These are phyloP conservation scores for Calephelis nemesis DNA, from an alignment of 1,140 invertebrate genomes.

Conservation along the genomic window DNA sequence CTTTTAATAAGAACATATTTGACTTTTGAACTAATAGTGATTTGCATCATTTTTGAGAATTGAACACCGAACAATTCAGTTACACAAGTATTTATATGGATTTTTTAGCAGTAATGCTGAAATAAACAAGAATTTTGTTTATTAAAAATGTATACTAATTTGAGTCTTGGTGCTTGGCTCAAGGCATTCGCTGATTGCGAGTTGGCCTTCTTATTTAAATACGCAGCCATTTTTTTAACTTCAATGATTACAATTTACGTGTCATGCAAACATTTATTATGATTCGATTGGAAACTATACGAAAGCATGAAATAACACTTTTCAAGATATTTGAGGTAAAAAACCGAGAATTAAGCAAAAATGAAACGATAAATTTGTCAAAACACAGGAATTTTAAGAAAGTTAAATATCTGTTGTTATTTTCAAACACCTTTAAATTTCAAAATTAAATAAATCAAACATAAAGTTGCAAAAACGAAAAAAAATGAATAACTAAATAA, in stretches of 20 bases:
- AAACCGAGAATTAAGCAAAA: too few relatives aligned
- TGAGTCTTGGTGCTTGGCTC: slow-evolving; percentile 8
- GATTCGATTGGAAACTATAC: background rate
- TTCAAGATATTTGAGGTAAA: too few relatives aligned
- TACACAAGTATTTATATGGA: too few relatives aligned
- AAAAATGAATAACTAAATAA: background rate
- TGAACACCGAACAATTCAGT: too few relatives aligned
- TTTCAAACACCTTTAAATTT: too few relatives aligned
- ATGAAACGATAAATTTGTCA: too few relatives aligned
- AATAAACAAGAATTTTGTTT: background rate
- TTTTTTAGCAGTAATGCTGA: too few relatives aligned
- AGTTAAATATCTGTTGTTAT: too few relatives aligned
- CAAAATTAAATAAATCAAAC: background rate
- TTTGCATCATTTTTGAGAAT: too few relatives aligned
- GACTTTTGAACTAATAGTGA: too few relatives aligned
- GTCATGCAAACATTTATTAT: slow-evolving; percentile 17
- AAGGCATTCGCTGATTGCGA: slow-evolving; percentile 1
- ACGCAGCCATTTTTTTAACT: background rate
- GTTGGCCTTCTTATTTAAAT: slow-evolving; percentile 13
- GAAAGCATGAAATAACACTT: background rate
- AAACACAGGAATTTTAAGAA: too few relatives aligned
- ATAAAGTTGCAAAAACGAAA: background rate
- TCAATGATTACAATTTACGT: background rate
- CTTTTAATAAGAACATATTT: too few relatives aligned
- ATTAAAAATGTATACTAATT: background rate